These are phyloP conservation scores for Plusia festucae DNA, from an alignment of 2,888 invertebrate species.

Conservation along the genomic window DNA sequence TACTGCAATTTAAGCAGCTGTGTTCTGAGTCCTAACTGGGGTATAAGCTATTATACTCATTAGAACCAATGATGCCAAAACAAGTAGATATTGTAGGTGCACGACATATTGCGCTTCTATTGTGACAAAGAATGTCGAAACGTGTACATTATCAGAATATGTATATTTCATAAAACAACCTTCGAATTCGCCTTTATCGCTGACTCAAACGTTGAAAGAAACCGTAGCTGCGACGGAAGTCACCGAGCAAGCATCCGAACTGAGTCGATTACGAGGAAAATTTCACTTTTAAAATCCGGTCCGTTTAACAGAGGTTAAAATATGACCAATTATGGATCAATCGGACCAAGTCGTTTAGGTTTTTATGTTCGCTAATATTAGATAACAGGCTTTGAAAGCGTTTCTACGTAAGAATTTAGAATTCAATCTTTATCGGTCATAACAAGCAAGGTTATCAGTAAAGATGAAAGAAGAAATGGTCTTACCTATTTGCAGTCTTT, in stretches of 20 bases:
- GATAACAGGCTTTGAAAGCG: constrained; percentile 12
- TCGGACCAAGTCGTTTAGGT: constrained; percentile 15
- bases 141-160: constrained; percentile 4
- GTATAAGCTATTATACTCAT: background rate
- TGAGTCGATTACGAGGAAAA: constrained; percentile 37
- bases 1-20: constrained; percentile 6
- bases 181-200: constrained; percentile 33
- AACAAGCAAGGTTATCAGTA: background rate
- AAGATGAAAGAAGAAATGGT: too few relatives aligned
- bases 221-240: constrained; percentile 39
- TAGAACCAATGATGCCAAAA: constrained; percentile 5
- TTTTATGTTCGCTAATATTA: constrained; percentile 10
- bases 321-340: constrained; percentile 30
- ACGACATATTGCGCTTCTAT: constrained; percentile 17
- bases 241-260: constrained; percentile 19
- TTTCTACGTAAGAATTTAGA: constrained; percentile 6
- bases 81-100: background rate
- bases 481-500: too few relatives aligned
- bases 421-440: background rate
- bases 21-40: constrained; percentile 9
- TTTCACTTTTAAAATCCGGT: constrained; percentile 62
- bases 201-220: constrained; percentile 56
- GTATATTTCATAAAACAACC: constrained; percentile 28
- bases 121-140: constrained; percentile 13
- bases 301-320: constrained; percentile 24